Percentiles rank a stretch among this genome's conserved stretches.
Conservation (phyloP, 2,888 invertebrate genomes). For the Adela reaumurella region DNA sequence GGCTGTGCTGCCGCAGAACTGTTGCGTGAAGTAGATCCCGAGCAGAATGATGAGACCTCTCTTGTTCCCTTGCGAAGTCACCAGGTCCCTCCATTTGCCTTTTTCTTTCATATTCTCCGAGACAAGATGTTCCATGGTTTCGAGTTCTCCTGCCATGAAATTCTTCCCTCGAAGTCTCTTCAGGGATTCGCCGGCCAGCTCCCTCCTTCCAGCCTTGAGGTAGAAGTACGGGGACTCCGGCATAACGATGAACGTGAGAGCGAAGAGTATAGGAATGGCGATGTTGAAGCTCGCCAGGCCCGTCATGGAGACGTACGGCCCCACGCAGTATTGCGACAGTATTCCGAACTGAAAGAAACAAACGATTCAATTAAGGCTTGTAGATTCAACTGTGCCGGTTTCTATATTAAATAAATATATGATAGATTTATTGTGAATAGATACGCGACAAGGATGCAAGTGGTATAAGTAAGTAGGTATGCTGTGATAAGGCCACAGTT, state of each 20-base stretch:
- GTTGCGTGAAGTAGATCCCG: conserved; percentile 58
- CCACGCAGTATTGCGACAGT: conserved; percentile 58
- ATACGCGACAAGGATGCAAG: no score
- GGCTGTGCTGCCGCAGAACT: conserved; percentile 60
- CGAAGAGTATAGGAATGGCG: conserved; percentile 51
- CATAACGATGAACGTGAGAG: conserved; percentile 55
- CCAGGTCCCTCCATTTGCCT: conserved; percentile 44
- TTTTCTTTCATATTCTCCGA: conserved; percentile 50
- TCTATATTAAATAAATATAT: no score
- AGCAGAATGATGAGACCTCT: conserved; percentile 57
- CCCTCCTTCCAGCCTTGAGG: conserved; percentile 42
- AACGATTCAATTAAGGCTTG: no score
- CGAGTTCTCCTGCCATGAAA: conserved; percentile 53
- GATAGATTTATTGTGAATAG: no score
- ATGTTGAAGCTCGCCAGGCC: conserved; percentile 54
- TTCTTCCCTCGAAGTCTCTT: conserved; percentile 52
- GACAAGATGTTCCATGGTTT: conserved; percentile 49
- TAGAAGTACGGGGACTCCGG: conserved; percentile 65
- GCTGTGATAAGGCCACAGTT: no score
- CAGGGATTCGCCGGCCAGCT: conserved; percentile 53
- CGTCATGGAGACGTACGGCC: conserved; percentile 55
- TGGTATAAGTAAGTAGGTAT: no score
- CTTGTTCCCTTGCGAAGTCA: conserved; percentile 43
- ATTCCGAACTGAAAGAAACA: conserved; percentile 47
- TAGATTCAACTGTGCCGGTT: no score